These are phyloP conservation scores for Eupithecia subumbrata DNA, from an alignment of 2,888 invertebrate species.

Conservation along the genomic window DNA sequence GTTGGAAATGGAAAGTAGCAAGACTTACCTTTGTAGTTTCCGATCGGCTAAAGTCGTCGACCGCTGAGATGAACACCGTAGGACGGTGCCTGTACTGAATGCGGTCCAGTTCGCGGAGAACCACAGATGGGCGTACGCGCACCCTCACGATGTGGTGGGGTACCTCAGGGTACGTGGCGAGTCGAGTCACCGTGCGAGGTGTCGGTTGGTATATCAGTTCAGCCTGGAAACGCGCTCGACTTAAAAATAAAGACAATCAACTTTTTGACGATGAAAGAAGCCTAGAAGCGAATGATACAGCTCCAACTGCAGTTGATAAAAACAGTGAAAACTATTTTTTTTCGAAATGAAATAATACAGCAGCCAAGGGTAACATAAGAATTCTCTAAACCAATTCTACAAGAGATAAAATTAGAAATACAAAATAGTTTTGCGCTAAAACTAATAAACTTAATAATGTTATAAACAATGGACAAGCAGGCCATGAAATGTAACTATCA, in stretches of 20 bases:
- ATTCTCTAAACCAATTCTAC: neutral
- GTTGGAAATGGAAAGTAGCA: neutral
- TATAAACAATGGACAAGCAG: slow-evolving; percentile 25
- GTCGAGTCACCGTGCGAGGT: slow-evolving; percentile 81
- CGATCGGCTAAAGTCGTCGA: slow-evolving; percentile 91
- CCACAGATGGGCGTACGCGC: slow-evolving; percentile 86
- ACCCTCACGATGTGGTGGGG: slow-evolving; percentile 83
- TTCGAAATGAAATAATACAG: slow-evolving; percentile 15
- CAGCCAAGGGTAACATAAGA: neutral
- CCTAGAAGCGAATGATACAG: neutral
- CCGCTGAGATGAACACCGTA: slow-evolving; percentile 84
- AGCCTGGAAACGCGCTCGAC: slow-evolving; percentile 61
- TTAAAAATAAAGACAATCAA: neutral
- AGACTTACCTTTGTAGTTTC: slow-evolving; percentile 86
- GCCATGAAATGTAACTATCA: slow-evolving; percentile 40
- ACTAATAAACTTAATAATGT: slow-evolving; percentile 36
- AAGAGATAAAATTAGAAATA: neutral
- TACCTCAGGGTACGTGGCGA: slow-evolving; percentile 84
- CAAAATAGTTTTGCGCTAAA: slow-evolving; percentile 21
- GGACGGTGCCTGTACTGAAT: slow-evolving; percentile 87
- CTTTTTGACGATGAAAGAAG: neutral
- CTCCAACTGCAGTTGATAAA: slow-evolving; percentile 1
- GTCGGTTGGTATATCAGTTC: slow-evolving; percentile 79
- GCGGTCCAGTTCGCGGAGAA: slow-evolving; percentile 87
- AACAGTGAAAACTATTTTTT: neutral